Conservation (phyloP, 1,140 invertebrate genomes). For the Periplaneta americana region DNA sequence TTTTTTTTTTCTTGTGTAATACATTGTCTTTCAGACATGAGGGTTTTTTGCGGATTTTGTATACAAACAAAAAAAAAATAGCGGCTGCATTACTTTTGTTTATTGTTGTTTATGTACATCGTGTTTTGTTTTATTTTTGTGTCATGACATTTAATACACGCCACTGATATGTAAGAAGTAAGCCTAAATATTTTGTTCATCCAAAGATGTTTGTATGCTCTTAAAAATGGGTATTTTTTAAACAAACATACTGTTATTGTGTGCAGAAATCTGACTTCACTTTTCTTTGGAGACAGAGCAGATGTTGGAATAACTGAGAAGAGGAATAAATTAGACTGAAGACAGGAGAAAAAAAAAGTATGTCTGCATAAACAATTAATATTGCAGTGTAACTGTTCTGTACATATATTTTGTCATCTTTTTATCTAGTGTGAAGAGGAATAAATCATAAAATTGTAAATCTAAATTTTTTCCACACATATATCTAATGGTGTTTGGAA, state of each 20-base stretch:
- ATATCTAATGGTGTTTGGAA: background rate
- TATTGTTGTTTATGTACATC: background rate
- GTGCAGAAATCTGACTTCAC: background rate
- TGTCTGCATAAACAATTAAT: background rate
- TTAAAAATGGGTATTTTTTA: background rate
- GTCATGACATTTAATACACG: background rate
- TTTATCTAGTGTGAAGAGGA: background rate
- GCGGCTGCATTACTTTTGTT: background rate
- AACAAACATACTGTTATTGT: background rate
- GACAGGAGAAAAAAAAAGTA: background rate
- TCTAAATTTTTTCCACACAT: background rate
- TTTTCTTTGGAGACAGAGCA: background rate
- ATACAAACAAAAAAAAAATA: background rate
- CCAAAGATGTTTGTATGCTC: background rate
- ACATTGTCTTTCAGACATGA: background rate
- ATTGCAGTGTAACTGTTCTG: background rate
- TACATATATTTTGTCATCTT: background rate
- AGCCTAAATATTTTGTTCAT: background rate
- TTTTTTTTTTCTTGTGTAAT: background rate
- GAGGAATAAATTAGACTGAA: background rate
- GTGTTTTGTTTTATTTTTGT: background rate
- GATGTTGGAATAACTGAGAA: background rate
- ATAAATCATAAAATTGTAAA: background rate
- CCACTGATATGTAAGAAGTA: background rate
- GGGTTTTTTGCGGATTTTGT: background rate